These are phyloP conservation scores for Anas georgica DNA, from an alignment of 2,797 vertebrate genomes.

Conservation along the genomic window DNA sequence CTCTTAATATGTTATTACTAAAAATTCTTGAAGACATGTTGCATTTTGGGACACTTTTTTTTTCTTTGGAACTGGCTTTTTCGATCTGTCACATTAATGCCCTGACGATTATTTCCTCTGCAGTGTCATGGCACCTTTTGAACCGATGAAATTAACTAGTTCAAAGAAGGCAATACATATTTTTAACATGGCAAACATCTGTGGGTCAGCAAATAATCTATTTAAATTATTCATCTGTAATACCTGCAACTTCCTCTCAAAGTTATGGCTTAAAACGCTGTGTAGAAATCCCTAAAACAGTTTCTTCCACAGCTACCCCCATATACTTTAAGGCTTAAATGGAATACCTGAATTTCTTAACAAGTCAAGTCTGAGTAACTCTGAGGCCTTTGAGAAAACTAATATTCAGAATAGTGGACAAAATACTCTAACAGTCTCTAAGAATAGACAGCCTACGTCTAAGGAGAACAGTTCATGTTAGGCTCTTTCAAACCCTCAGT, in stretches of 20 bases:
- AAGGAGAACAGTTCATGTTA: background rate
- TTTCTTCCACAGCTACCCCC: background rate
- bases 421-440: background rate
- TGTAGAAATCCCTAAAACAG: background rate
- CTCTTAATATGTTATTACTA: background rate
- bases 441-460: background rate
- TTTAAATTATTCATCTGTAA: background rate
- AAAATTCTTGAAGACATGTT: background rate
- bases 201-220: background rate
- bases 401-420: background rate
- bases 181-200: background rate
- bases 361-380: background rate
- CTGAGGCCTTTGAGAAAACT: background rate
- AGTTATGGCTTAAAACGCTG: background rate
- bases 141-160: background rate
- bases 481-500: background rate
- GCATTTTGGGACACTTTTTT: background rate
- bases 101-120: background rate
- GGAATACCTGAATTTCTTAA: background rate
- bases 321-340: background rate
- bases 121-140: background rate
- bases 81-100: background rate
- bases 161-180: background rate
- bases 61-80: background rate
- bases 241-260: background rate